Base-by-base conservation (phyloP, 2,797 vertebrate species). In the Australoheros facetus region DNA sequence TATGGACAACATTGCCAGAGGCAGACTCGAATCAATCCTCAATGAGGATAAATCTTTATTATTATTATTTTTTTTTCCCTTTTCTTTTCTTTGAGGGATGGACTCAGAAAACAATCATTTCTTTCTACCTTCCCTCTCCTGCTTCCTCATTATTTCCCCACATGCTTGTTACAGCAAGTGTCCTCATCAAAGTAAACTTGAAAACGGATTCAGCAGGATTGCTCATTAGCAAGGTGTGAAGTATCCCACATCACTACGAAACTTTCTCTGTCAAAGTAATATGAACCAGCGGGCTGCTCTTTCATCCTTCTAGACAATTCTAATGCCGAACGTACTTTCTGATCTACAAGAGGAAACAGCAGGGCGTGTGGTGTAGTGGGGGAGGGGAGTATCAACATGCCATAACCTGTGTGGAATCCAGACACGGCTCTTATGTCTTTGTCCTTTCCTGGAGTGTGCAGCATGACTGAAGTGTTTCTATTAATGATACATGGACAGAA, bases 401-500 rank as follows among this genome's bases (percentile, higher is more conserved):
- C 81, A 75, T 85, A 82, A 69, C 62, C 89, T 85, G 84, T 89
- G 91, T 91, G 90, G 83, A 85, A 77, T 90, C 89, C 76, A 85
- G 77, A 89, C 84, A 81, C 71, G 7, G 83, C 87, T 94, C 91
- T 83, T 89, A 75, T 87, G 85, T 93, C 89, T 90, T 91, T 90
- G 87, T 91, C 90, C 83, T 83, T 93, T 89, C 78, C 88, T 85
- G 92, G 85, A 89, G 93, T 89, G 92, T 87, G 90, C 88, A 93
- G 94, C 92, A 93, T 90, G 93, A 90, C 90, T 93, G 93, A 94
- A 92, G 92, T 93, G 91, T 95, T 95, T 95, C 89, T 93, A 90
- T 84, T 88, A 85, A 93, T 87, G 87, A 93, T 92, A 84, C 92
- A 87, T 86, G 85, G 80, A 78, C 37, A 23, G 87, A 86, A 80